Evolutionary conservation across 2,113 vertebrate genomes (phyloP), one percentile per base, ranked within the genome.

Genomic region (Bufo bufo): DNA sequence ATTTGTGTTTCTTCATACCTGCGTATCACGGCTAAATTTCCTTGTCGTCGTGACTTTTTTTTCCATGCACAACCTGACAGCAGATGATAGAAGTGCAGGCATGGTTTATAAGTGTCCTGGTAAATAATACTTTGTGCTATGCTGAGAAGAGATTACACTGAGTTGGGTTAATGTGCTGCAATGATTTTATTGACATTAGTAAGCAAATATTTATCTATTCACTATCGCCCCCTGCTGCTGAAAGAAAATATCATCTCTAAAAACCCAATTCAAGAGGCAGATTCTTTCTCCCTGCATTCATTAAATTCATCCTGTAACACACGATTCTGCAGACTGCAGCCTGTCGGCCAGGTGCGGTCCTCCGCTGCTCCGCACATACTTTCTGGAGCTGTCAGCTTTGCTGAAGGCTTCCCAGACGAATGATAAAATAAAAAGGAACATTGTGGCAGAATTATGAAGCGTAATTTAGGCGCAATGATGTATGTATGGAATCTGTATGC

Each of bases 151-250:
- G 33, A 77, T 75, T 19, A 17, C 14, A 50, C 58, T 45, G 79
- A 81, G 33, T 33, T 65, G 63, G 43, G 58, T 83, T 83, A 83
- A 66, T 83, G 16, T 83, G 17, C 33, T 17, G 61, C 20, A 69
- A 69, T 50, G 12, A 43, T 52, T 33, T 23, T 47, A 65, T 83
- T 69, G 61, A 66, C 45, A 69, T 45, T 66, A 83, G 45, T 19
- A 69, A 83, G 63, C 63, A 66, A 83, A 83, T 83, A 69, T 69
- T 83, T 83, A 45, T 49, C 81, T 82, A 50, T 61, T 83, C 81
- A 50, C 23, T 50, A 47, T 50, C 63, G 81, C 81, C 81, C 59
- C 81, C 81, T 83, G 61, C 81, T 69, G 81, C 47, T 69, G 63
- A 61, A 23, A 83, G 54, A 7, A 10, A 13, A 58, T 80, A 80